Conservation (phyloP, 2,797 vertebrate genomes). For the Onychomys leucogaster region DNA sequence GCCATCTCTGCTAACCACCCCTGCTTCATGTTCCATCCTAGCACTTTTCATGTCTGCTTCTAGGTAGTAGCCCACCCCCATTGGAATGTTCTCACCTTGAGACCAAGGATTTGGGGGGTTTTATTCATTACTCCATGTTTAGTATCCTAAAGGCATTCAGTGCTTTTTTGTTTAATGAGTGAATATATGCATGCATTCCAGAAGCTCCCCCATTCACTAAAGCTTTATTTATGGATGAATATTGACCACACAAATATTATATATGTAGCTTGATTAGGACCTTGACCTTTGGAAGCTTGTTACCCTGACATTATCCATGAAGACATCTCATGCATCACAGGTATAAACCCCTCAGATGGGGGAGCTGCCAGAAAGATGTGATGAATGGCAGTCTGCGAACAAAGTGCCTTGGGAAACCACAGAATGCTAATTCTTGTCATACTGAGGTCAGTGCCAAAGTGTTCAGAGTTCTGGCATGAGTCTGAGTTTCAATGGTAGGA, state of each 20-base stretch:
- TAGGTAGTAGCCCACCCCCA: not conserved
- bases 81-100: not conserved
- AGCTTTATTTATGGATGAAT: not conserved
- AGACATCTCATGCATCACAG: not conserved
- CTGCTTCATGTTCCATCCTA: too few species aligned
- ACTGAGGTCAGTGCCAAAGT: not conserved
- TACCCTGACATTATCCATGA: not conserved
- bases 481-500: not conserved
- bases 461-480: not conserved
- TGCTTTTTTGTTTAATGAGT: not conserved
- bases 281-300: not conserved
- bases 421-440: accelerated
- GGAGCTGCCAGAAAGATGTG: not conserved
- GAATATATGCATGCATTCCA: not conserved
- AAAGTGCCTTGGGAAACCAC: not conserved
- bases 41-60: not conserved
- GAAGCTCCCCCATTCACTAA: not conserved
- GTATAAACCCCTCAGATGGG: not conserved
- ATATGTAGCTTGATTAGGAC: accelerated
- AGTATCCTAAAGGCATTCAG: not conserved
- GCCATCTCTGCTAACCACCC: not conserved
- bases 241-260: not conserved
- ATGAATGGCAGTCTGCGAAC: not conserved
- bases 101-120: not conserved
- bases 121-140: not conserved